Conservation (phyloP, 37 sponge, comb jelly and placozoan species). For the Spongia lamella region DNA sequence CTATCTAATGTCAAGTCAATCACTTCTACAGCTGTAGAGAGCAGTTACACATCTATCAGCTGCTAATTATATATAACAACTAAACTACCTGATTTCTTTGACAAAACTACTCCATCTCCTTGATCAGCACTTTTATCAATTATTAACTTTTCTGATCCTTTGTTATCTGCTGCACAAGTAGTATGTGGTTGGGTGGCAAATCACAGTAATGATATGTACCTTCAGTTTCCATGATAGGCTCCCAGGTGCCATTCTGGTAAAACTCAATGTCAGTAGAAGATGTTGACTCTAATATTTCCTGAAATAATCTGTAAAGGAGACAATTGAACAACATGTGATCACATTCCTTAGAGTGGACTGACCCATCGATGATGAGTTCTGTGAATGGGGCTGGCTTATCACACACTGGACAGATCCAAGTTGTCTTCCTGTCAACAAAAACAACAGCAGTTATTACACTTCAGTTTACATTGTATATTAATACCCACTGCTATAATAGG, state of each 20-base stretch:
- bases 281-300: slow-evolving; percentile 57
- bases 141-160: not conserved
- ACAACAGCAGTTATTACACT: no score
- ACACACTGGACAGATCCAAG: slow-evolving; percentile 95
- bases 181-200: not conserved
- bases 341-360: slow-evolving; percentile 13
- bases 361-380: slow-evolving; percentile 82
- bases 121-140: not conserved
- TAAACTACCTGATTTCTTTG: not conserved
- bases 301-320: slow-evolving; percentile 48
- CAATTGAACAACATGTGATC: not conserved
- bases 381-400: slow-evolving; percentile 64
- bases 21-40: slow-evolving; percentile 8
- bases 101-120: slow-evolving; percentile 2
- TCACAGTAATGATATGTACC: not conserved
- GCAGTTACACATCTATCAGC: not conserved
- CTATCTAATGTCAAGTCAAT: slow-evolving; percentile 54
- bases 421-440: slow-evolving; percentile 58
- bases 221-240: slow-evolving; percentile 27
- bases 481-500: no score
- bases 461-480: no score
- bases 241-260: slow-evolving; percentile 63
- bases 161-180: slow-evolving; percentile 3
- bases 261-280: slow-evolving; percentile 62
- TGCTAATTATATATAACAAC: no score